A percentile compares a stretch with the other conserved stretches of the same genome.
Conservation (phyloP, 2,888 invertebrate species). For the Hofmannophila pseudospretella region DNA sequence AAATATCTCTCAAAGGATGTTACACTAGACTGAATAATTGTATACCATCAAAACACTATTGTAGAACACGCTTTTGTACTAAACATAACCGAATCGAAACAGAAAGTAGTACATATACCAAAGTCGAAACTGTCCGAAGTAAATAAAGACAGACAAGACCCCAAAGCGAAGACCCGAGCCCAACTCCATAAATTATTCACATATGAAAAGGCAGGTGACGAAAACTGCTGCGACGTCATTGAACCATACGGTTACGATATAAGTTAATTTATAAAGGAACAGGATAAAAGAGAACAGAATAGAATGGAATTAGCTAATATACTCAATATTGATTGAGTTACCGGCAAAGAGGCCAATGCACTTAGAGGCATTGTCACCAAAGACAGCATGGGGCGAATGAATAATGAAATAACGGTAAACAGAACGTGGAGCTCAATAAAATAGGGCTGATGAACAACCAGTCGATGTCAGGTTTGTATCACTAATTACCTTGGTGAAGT, state of each 20-base stretch:
- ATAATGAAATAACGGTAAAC: constrained; percentile 22
- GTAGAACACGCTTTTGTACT: background rate
- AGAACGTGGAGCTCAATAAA: background rate
- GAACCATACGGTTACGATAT: background rate
- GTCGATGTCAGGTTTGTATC: background rate
- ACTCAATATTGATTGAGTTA: background rate
- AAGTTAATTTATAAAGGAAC: too few relatives aligned
- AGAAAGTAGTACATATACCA: background rate
- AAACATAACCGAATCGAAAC: too few relatives aligned
- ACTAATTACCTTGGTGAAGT: background rate
- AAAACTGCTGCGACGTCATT: background rate
- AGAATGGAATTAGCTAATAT: background rate
- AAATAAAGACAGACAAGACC: too few relatives aligned
- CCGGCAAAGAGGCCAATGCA: constrained; percentile 13
- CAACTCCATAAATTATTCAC: too few relatives aligned
- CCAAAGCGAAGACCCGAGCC: too few relatives aligned
- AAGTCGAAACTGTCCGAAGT: background rate
- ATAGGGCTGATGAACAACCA: background rate
- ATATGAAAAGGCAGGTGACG: background rate
- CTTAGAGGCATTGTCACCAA: constrained; percentile 13
- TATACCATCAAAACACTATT: background rate
- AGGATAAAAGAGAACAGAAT: too few relatives aligned
- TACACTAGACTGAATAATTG: background rate
- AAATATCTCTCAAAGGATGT: background rate
- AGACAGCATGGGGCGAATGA: constrained; percentile 5